phyloP scores from a whole-genome alignment of 1,140 invertebrate genomes.

The Rhagoletis zephyria region DNA sequence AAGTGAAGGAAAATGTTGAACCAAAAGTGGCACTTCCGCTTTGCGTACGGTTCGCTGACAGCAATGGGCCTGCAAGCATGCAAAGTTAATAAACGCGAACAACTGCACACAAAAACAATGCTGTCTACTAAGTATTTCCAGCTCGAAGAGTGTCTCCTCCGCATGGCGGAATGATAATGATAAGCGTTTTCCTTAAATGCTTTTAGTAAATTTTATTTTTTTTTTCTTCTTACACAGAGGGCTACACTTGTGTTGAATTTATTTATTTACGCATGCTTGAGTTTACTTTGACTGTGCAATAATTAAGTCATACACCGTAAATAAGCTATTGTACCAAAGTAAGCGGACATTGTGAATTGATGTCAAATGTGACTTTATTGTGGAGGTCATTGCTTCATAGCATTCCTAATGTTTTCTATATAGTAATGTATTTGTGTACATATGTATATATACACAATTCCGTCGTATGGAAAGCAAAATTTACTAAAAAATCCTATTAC shows the following conservation, averaged over 20 bases:
- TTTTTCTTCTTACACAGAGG: not conserved
- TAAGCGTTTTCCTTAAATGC: not conserved
- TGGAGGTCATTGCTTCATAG: slow-evolving; percentile 1
- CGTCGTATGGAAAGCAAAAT: too few species aligned
- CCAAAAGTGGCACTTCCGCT: slow-evolving; percentile 48
- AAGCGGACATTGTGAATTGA: not conserved
- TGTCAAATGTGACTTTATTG: not conserved
- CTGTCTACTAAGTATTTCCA: not conserved
- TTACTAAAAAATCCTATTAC: too few species aligned
- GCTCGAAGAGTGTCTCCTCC: not conserved
- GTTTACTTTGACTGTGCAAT: not conserved
- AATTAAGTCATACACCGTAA: slow-evolving; percentile 9
- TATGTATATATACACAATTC: too few species aligned
- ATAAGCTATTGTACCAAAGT: not conserved
- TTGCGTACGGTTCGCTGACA: not conserved
- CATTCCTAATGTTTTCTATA: too few species aligned
- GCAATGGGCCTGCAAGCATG: not conserved
- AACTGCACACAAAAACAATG: not conserved
- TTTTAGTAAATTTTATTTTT: not conserved
- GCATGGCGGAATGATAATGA: too few species aligned
- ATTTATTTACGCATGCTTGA: not conserved
- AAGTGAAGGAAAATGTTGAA: not conserved
- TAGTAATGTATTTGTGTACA: too few species aligned
- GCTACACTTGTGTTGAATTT: not conserved
- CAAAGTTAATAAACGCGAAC: not conserved